Percentiles rank a stretch among this genome's conserved stretches.
Conservation (phyloP, 1,140 invertebrate species). For the Papilio glaucus region DNA sequence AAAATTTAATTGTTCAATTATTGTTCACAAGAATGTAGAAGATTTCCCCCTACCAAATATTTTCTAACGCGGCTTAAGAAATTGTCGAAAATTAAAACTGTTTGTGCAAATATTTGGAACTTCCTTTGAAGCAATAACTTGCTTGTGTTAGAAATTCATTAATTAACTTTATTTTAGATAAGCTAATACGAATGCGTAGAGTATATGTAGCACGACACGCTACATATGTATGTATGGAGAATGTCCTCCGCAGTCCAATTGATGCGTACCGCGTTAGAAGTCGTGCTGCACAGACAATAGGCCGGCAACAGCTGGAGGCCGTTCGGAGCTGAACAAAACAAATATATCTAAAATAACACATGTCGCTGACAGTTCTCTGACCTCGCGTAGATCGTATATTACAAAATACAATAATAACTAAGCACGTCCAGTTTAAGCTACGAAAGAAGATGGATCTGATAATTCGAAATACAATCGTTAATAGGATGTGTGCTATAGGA, state of each 20-base stretch:
- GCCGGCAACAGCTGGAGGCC: conserved; percentile 20
- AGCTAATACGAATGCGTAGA: background rate
- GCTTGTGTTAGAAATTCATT: no score
- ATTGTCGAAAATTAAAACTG: no score
- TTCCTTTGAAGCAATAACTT: no score
- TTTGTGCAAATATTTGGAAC: no score
- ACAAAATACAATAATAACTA: background rate
- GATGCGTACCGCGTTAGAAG: background rate
- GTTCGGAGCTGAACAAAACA: background rate
- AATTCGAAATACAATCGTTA: background rate
- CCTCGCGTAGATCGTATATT: background rate
- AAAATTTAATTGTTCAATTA: no score
- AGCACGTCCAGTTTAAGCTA: background rate
- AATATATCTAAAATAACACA: background rate
- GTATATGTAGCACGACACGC: background rate
- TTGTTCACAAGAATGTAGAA: no score
- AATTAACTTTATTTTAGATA: background rate
- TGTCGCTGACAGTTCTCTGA: background rate
- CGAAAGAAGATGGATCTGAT: background rate
- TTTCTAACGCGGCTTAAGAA: no score
- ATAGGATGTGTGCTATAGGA: no score
- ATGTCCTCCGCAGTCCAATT: no score
- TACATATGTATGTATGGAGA: background rate
- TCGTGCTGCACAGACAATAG: conserved; percentile 10
- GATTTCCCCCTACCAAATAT: no score